Evolutionary conservation across 2,113 vertebrate genomes (phyloP), one percentile per base, ranked within the genome.

Genomic region (Elachura formosa): DNA sequence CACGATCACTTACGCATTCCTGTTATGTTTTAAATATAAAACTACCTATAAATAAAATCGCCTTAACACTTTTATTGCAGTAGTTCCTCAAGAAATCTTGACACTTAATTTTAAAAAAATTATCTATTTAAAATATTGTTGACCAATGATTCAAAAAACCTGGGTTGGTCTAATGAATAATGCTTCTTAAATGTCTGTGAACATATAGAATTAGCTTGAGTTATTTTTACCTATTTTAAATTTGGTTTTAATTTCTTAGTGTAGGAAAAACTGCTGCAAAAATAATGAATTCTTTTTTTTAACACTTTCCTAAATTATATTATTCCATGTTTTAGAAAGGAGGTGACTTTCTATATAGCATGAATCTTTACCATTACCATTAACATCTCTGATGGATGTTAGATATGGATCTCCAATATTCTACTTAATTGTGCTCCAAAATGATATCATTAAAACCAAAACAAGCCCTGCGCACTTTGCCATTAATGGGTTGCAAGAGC

Each of bases 31-130:
- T 96, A 96, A 96, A 96, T 96, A 93, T 81, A 94, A 95, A 94
- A 71, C 69, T 90, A 91, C 93, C 84, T 93, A 96, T 97, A 96
- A 97, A 97, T 96, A 96, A 97, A 96, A 91, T 94, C 43, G 92
- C 94, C 92, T 96, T 94, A 97, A 59, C 90, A 36, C 62, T 96
- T 97, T 97, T 91, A 96, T 96, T 92, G 94, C 86, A 81, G 80
- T 67, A 68, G 67, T 90, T 88, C 93, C 85, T 84, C 0, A 2
- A 92, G 88, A 84, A 88, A 59, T 43, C 73, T 79, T 91, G 75
- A 84, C 87, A 63, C 93, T 94, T 90, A 14, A 78, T 95, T 91
- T 75, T 77, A 49, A 2, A 0, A 9, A 23, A 76, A 77, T 75
- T 73, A 94, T 85, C 94, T 84, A 23, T 96, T 95, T 92, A 80